Evolutionary conservation across 2,888 invertebrate species (phyloP).

Genomic region (Pammene fasciana): DNA sequence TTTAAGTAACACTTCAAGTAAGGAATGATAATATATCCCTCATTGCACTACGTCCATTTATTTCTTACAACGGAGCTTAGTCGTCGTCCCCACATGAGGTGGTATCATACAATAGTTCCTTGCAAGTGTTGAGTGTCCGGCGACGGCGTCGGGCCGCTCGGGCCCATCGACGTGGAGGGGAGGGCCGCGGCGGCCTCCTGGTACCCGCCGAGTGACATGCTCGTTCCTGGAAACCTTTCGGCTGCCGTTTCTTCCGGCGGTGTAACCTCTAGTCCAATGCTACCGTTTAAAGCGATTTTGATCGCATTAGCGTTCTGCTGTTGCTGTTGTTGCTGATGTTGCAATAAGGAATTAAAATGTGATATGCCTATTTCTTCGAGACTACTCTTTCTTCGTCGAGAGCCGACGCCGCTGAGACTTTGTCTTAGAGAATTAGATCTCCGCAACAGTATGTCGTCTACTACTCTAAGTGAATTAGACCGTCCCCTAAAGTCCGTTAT

Average conservation of each 20-base stretch:
- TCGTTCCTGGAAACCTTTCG: slow-evolving; percentile 73
- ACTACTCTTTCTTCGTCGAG: slow-evolving; percentile 90
- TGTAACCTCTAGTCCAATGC: slow-evolving; percentile 92
- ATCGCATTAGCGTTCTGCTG: slow-evolving; percentile 89
- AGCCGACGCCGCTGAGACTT: slow-evolving; percentile 87
- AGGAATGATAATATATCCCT: background rate
- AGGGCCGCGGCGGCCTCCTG: slow-evolving; percentile 78
- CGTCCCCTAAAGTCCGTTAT: slow-evolving; percentile 90
- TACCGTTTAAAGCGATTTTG: slow-evolving; percentile 92
- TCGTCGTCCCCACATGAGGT: slow-evolving; percentile 96
- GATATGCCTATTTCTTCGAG: slow-evolving; percentile 93
- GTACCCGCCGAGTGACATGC: slow-evolving; percentile 68
- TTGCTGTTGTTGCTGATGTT: slow-evolving; percentile 79
- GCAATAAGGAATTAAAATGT: slow-evolving; percentile 88
- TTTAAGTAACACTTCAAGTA: slow-evolving; percentile 28
- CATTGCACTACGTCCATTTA: slow-evolving; percentile 84
- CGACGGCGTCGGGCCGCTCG: slow-evolving; percentile 63
- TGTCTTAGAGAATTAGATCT: slow-evolving; percentile 93
- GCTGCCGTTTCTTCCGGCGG: slow-evolving; percentile 86
- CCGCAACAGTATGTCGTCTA: slow-evolving; percentile 91
- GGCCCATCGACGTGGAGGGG: slow-evolving; percentile 67
- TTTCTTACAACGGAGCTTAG: slow-evolving; percentile 90
- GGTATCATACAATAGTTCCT: slow-evolving; percentile 97
- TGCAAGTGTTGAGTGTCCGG: slow-evolving; percentile 90
- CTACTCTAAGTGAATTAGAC: slow-evolving; percentile 93